phyloP scores from a whole-genome alignment of 2,888 invertebrate genomes.

The Heteropelma amictum region DNA sequence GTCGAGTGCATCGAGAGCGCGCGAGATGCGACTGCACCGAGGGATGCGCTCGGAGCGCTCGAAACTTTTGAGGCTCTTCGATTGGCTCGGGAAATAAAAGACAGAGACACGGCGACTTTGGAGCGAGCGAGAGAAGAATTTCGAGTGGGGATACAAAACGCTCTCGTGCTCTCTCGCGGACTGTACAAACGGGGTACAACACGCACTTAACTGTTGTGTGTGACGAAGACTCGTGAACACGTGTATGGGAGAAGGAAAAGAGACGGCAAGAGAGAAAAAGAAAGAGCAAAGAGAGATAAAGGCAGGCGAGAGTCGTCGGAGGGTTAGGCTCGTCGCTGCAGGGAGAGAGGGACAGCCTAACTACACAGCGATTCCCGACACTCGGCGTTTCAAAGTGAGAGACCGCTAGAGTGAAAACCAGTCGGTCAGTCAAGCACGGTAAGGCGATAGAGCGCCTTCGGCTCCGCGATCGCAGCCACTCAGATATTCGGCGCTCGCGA shows the following conservation, averaged over 20 bases:
- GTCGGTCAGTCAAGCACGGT: conserved; percentile 70
- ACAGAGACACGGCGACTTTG: not conserved
- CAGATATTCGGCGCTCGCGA: conserved; percentile 35
- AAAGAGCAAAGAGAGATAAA: conserved; percentile 41
- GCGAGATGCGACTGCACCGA: conserved; percentile 9
- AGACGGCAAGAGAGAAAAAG: too few species aligned
- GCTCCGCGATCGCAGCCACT: conserved; percentile 46
- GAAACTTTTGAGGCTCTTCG: conserved; percentile 21
- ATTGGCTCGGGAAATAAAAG: conserved; percentile 36
- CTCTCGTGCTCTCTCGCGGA: conserved; percentile 14
- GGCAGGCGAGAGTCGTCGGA: conserved; percentile 46
- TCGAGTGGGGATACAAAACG: conserved; percentile 28
- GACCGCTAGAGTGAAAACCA: conserved; percentile 72
- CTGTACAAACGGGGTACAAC: conserved; percentile 35
- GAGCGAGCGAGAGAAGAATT: not conserved
- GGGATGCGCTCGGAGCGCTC: conserved; percentile 23
- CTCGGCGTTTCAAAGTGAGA: conserved; percentile 66
- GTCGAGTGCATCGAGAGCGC: conserved; percentile 22
- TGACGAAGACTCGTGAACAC: not conserved
- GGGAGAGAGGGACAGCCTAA: conserved; percentile 59
- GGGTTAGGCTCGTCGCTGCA: conserved; percentile 40
- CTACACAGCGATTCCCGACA: conserved; percentile 64
- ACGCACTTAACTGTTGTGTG: conserved; percentile 3
- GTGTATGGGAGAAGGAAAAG: conserved; percentile 27
- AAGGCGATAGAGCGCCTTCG: conserved; percentile 63